Evolutionary conservation across 2,888 invertebrate species (phyloP), one percentile per base, ranked within the genome.

Genomic region (Conomelus anceps): DNA sequence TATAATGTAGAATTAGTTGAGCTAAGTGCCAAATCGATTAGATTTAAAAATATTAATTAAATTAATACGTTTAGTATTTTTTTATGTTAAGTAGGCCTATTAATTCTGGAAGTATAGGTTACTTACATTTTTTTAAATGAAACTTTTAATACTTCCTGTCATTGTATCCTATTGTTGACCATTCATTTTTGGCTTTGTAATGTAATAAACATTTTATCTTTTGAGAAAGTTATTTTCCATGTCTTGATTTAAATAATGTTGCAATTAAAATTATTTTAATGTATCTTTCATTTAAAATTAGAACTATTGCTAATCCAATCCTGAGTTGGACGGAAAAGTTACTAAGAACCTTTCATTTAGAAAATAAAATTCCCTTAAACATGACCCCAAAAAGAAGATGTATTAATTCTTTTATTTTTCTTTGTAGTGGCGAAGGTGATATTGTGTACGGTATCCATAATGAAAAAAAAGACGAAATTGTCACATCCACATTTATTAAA

Each of bases 11-110:
- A 63, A 63, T 63, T 63, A 63, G 63, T 63, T n/a, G 63, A 63
- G 63, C 63, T 63, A 63, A 63, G 63, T 63, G 63, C 63, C 63
- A 63, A 63, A 63, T 63, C 63, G 63, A n/a, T 63, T 63, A 63
- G 63, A 63, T 63, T 63, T 63, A 20, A 88, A 88, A 89, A 88
- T 88, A 22, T 41, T 85, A 84, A 23, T 85, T 89, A 24, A 85
- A 24, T 26, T 89, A 22, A 34, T 22, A 85, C n/a, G n/a, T n/a
- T n/a, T n/a, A n/a, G n/a, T n/a, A n/a, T n/a, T 11, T 26, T 63
- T 17, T 85, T 85, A 29, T 23, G 22, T 88, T 84, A 6, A 34
- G 1, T 34, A 17, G n/a, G 63, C n/a, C n/a, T 63, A 63, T 63
- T 63, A 63, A 63, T 63, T 63, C 63, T 63, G 20, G 3, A n/a